Evolutionary conservation across 37 sponge, comb jelly and placozoan species (phyloP).

Genomic region (Cliona cf. orientalis): DNA sequence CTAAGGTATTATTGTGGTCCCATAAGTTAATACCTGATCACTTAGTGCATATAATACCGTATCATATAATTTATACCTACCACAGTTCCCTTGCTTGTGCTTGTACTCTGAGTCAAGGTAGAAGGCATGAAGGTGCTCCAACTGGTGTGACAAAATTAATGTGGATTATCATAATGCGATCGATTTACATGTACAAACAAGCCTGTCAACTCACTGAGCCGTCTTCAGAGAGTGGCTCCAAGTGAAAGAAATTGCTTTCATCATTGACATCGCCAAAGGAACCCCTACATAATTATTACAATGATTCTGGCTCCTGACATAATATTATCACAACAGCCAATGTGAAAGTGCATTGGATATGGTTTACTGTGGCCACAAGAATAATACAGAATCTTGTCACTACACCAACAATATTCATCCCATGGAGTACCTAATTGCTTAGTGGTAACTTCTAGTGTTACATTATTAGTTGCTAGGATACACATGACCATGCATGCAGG

Average conservation of each 20-base stretch:
- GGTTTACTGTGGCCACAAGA: too few relatives aligned
- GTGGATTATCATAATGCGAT: not conserved
- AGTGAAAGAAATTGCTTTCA: constrained; percentile 33
- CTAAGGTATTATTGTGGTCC: too few relatives aligned
- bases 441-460: not conserved
- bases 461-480: not conserved
- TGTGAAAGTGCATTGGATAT: too few relatives aligned
- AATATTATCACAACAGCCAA: too few relatives aligned
- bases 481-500: not conserved
- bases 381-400: too few relatives aligned
- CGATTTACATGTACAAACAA: not conserved
- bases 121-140: constrained; percentile 41
- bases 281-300: constrained; percentile 35
- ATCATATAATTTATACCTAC: not conserved
- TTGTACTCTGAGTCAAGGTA: constrained; percentile 37
- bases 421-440: too few relatives aligned
- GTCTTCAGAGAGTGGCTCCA: constrained; percentile 57
- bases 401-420: too few relatives aligned
- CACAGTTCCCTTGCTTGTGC: constrained; percentile 30
- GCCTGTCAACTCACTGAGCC: constrained; percentile 22
- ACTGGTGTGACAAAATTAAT: not conserved
- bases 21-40: too few relatives aligned
- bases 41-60: too few relatives aligned
- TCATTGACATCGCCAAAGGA: constrained; percentile 50
- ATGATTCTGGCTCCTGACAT: too few relatives aligned